Evolutionary conservation across 2,888 invertebrate genomes (phyloP).

Genomic region (Chorisops tibialis): DNA sequence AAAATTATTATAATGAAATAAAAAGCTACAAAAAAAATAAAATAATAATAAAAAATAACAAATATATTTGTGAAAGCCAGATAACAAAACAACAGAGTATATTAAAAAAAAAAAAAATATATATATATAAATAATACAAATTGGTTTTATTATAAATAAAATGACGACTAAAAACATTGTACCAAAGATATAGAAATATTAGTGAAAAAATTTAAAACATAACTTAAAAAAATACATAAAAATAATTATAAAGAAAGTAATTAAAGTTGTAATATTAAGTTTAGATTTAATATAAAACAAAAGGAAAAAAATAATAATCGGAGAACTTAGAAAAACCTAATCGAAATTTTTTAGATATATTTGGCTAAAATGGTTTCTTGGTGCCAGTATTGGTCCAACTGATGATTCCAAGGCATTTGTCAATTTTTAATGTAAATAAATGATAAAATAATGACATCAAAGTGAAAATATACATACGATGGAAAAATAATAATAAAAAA

Average conservation of each 20-base stretch:
- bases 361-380: background rate
- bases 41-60: background rate
- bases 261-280: background rate
- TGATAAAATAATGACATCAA: background rate
- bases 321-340: background rate
- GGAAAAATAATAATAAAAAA: too few species aligned
- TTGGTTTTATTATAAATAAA: background rate
- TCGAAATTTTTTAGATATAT: background rate
- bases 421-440: constrained; percentile 18
- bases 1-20: background rate
- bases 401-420: background rate
- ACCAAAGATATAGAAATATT: background rate
- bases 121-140: background rate
- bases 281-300: background rate
- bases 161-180: background rate
- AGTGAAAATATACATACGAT: too few species aligned
- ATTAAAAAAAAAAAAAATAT: constrained; percentile 1
- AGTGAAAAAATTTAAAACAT: background rate
- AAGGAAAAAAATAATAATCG: background rate
- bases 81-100: background rate
- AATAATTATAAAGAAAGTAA: background rate
- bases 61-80: background rate
- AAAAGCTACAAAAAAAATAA: constrained; percentile 7
- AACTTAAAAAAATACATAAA: background rate
- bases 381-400: background rate